Evolutionary conservation across 2,113 vertebrate genomes (phyloP).

Genomic region (Corythornis madagascariensis): DNA sequence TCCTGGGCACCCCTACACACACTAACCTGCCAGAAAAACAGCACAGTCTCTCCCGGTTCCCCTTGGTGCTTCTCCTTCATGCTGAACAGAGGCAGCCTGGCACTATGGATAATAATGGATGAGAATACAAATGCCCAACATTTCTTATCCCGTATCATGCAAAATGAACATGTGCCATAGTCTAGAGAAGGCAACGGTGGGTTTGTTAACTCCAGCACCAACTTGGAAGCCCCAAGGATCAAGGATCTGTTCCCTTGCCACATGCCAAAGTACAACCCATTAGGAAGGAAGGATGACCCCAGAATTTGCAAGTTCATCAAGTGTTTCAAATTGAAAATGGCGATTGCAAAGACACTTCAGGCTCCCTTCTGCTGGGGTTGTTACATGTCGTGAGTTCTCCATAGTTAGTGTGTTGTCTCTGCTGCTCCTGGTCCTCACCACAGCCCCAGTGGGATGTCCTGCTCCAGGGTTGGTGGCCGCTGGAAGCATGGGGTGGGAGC

Average conservation of each 20-base stretch:
- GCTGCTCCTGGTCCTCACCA: not conserved
- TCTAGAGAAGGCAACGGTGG: not conserved
- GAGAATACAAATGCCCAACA: not conserved
- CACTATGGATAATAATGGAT: not conserved
- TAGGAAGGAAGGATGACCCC: not conserved
- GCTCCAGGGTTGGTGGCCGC: accelerated
- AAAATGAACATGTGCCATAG: not conserved
- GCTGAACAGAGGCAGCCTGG: not conserved
- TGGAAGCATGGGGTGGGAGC: not conserved
- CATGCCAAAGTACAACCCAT: not conserved
- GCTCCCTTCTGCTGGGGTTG: not conserved
- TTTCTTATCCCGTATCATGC: accelerated
- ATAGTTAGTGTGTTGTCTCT: not conserved
- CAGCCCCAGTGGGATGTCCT: not conserved
- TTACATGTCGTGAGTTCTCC: not conserved
- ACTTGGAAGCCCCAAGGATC: not conserved
- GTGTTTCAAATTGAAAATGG: not conserved
- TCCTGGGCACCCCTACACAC: accelerated
- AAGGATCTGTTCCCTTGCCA: not conserved
- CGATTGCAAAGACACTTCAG: not conserved
- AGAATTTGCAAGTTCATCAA: not conserved
- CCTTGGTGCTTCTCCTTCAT: not conserved
- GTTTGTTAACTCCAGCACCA: not conserved
- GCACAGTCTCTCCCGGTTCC: not conserved
- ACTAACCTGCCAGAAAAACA: not conserved